Conservation (phyloP, 2,797 vertebrate species). For the Podargus strigoides region DNA sequence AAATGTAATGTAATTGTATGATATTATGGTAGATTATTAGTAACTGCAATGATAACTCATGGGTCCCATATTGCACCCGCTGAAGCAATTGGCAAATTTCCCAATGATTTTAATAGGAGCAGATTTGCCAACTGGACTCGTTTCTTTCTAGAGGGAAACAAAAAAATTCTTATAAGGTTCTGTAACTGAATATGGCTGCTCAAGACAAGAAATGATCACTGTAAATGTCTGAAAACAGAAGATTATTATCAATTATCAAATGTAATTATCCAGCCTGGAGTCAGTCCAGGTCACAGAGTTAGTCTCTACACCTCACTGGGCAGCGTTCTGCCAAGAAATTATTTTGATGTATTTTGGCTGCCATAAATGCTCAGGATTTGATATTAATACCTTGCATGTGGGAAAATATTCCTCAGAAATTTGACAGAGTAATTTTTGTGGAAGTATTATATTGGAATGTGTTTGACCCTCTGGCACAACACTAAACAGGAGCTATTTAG, state of each 20-base stretch:
- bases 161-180: not conserved
- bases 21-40: constrained; percentile 37
- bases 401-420: constrained; percentile 18
- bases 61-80: not conserved
- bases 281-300: not conserved
- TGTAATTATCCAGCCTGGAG: not conserved
- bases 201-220: not conserved
- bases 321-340: not conserved
- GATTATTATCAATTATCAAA: not conserved
- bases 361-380: not conserved
- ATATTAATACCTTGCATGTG: not conserved
- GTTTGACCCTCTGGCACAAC: not conserved
- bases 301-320: not conserved
- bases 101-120: not conserved
- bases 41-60: not conserved
- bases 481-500: not conserved
- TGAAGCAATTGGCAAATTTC: not conserved
- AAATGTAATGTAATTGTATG: constrained; percentile 13
- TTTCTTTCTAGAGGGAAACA: not conserved
- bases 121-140: not conserved
- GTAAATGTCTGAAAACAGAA: not conserved
- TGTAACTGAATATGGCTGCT: not conserved
- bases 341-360: constrained; percentile 4
- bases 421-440: not conserved
- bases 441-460: not conserved